Evolutionary conservation across 1,140 invertebrate species (phyloP), one percentile per base, ranked within the genome.

Genomic region (Papilio aristodemus): DNA sequence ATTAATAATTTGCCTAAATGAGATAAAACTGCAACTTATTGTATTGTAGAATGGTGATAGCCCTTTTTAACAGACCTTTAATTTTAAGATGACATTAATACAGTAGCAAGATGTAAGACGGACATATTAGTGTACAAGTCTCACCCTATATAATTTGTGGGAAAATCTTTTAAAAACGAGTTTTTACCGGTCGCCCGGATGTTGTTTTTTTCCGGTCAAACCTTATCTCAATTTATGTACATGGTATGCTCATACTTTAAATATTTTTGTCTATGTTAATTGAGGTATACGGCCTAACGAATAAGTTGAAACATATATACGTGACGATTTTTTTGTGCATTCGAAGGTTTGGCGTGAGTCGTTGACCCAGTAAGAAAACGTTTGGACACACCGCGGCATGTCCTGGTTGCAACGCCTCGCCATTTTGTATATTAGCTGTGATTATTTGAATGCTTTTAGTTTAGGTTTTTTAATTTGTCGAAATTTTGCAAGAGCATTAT

Each of bases 331-430:
- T 68, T 62, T 75, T 76, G 67, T 73, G 37, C 71, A 68, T 57
- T 10, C 69, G 80, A 81, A 82, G 82, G 78, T 79, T 73, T 68
- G 73, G 27, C 32, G 67, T 58, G 71, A 79, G 80, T 84, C 81
- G 83, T 86, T 86, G 86, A 83, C 83, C 78, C 77, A 85, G 69
- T 77, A 67, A 79, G 67, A 70, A 62, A 17, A 60, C 43, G 67
- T 76, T 80, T 82, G 77, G 78, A 77, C 85, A 79, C 79, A 10
- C 46, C 85, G 83, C 84, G 81, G 84, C 76, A 83, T 79, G 74
- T 71, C 50, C 70, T 57, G 69, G 50, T 73, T 41, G 67, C 71
- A 71, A 72, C 50, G 70, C 76, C 74, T 72, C 75, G 76, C 73
- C 74, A 78, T 72, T 69, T 76, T 74, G 73, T 68, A 73, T 74